Conservation (phyloP, 1,140 invertebrate genomes). For the Drosophila tristis region DNA sequence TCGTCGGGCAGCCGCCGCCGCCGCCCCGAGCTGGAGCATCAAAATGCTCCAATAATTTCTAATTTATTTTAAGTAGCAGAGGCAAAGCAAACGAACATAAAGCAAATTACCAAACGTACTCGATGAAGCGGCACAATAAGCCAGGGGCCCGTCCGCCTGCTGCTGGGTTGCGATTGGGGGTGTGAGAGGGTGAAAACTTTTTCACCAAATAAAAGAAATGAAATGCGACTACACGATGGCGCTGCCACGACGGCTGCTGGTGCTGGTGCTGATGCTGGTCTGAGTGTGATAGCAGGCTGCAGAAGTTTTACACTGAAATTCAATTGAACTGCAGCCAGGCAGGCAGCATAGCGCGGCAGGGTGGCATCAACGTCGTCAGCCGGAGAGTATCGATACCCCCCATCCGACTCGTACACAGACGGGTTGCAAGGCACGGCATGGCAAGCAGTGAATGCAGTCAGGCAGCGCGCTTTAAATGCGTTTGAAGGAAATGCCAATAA, state of each 20-base stretch:
- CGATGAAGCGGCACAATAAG: conserved; percentile 63
- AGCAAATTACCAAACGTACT: conserved; percentile 71
- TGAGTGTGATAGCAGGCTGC: conserved; percentile 11
- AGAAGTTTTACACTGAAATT: conserved; percentile 62
- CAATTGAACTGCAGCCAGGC: conserved; percentile 63
- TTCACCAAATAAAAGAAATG: conserved; percentile 52
- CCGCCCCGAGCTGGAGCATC: conserved; percentile 16
- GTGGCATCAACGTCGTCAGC: neutral
- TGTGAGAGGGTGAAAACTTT: conserved; percentile 55
- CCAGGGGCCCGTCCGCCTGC: conserved; percentile 12
- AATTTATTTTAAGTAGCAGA: conserved; percentile 74
- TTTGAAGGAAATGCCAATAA: conserved; percentile 65
- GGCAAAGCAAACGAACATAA: conserved; percentile 69
- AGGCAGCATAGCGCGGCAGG: neutral
- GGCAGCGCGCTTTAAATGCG: conserved; percentile 54
- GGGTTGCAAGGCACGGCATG: neutral
- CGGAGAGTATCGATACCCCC: neutral
- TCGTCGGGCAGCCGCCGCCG: conserved; percentile 24
- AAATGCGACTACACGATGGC: conserved; percentile 1
- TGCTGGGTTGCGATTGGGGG: neutral
- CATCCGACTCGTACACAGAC: neutral
- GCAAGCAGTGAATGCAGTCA: neutral
- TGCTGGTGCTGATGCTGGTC: conserved; percentile 1
- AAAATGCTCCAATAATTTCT: conserved; percentile 78
- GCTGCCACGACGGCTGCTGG: neutral